Conservation (phyloP, 1,140 invertebrate genomes). For the Portunus trituberculatus region DNA sequence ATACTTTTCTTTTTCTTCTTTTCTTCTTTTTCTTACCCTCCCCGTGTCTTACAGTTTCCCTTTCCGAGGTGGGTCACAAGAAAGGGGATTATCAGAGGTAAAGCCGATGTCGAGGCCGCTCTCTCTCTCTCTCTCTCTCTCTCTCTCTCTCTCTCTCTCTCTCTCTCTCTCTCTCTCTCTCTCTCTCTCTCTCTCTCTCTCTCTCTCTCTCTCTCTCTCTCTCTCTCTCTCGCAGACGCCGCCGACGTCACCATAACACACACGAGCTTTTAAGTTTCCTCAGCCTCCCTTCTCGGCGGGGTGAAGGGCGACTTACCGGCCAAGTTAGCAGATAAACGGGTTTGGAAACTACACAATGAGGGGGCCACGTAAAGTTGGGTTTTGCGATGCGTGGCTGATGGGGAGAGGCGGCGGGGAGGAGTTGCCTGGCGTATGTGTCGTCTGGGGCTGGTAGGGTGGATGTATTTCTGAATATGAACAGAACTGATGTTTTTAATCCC, state of each 20-base stretch:
- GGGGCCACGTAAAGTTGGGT: not conserved
- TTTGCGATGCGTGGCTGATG: not conserved
- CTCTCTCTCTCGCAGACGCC: not conserved
- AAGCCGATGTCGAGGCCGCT: conserved; percentile 23
- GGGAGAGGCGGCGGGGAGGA: not conserved
- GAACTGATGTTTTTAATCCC: not conserved
- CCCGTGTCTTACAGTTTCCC: not conserved
- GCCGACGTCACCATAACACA: conserved; percentile 26
- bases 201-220: not conserved
- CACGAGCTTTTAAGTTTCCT: conserved; percentile 50
- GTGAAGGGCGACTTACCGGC: conserved; percentile 28
- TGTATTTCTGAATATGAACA: not conserved
- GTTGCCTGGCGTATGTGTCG: not conserved
- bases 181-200: not conserved
- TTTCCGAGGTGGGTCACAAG: not conserved
- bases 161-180: not conserved
- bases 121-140: not conserved
- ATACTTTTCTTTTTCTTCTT: too few relatives aligned
- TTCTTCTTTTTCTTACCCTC: too few relatives aligned
- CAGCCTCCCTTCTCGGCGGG: not conserved
- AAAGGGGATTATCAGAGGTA: conserved; percentile 36
- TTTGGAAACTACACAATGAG: conserved; percentile 43
- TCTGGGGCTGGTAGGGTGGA: not conserved
- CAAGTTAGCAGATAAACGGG: conserved; percentile 51
- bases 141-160: not conserved